Evolutionary conservation across 2,888 invertebrate genomes (phyloP).

Genomic region (Polyommatus icarus): DNA sequence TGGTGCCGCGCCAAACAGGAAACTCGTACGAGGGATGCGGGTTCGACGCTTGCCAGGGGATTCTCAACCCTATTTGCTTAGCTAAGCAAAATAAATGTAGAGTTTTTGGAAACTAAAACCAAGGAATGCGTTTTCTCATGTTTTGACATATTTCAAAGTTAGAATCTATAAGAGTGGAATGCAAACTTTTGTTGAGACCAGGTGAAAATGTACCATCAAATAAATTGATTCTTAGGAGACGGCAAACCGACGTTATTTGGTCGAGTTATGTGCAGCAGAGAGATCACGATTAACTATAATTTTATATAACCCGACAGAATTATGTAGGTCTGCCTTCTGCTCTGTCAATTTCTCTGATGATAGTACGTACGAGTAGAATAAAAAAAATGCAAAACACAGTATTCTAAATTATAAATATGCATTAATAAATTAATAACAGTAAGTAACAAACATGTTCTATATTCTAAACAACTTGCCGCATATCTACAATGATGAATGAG

Average conservation of each 20-base stretch:
- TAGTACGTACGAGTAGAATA: no score
- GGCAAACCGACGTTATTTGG: background rate
- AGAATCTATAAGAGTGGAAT: background rate
- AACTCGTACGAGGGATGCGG: conserved; percentile 70
- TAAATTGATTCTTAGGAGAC: background rate
- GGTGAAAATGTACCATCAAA: background rate
- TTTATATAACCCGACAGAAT: background rate
- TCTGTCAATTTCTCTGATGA: no score
- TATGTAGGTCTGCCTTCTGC: background rate
- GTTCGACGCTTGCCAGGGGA: conserved; percentile 66
- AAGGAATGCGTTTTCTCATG: background rate
- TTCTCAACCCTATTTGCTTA: conserved; percentile 57
- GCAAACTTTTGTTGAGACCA: background rate
- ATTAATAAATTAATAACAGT: no score
- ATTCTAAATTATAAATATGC: background rate
- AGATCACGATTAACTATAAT: background rate
- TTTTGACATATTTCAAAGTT: background rate
- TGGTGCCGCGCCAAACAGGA: conserved; percentile 78
- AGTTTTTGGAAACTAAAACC: background rate
- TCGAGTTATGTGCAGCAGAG: background rate
- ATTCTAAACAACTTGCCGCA: background rate
- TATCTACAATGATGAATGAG: conserved; percentile 35
- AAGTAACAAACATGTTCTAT: background rate
- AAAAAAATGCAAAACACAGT: background rate
- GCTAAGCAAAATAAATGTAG: background rate